A percentile compares a stretch with the other conserved stretches of the same genome.
Conservation (phyloP, 2,888 invertebrate species). For the Erpobdella octoculata region DNA sequence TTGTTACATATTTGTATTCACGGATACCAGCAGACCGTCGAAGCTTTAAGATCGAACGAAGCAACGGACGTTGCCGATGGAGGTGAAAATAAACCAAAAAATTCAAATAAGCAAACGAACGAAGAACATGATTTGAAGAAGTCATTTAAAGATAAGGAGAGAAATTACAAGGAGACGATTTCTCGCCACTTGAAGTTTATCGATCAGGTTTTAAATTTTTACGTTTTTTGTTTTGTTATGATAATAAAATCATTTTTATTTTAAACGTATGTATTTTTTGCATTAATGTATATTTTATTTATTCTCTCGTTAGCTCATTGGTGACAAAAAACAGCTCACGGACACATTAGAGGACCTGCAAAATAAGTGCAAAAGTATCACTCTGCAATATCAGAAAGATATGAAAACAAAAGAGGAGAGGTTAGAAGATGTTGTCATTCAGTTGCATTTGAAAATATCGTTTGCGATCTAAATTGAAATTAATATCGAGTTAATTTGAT, state of each 20-base stretch:
- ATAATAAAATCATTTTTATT: too few relatives aligned
- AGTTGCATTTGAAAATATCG: neutral
- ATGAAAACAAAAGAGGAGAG: conserved; percentile 45
- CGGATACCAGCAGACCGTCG: too few relatives aligned
- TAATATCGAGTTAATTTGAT: neutral
- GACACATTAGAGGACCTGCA: conserved; percentile 52
- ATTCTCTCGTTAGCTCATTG: conserved; percentile 46
- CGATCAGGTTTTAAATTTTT: conserved; percentile 46
- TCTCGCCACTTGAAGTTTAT: conserved; percentile 52
- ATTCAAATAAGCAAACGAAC: conserved; percentile 18
- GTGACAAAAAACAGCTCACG: conserved; percentile 51
- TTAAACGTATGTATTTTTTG: too few relatives aligned
- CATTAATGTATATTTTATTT: too few relatives aligned
- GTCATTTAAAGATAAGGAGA: conserved; percentile 49
- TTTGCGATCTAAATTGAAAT: neutral
- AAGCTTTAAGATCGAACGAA: too few relatives aligned
- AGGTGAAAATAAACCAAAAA: neutral
- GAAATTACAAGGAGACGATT: conserved; percentile 51
- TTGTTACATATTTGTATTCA: too few relatives aligned
- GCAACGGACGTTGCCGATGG: too few relatives aligned
- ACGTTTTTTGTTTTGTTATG: neutral
- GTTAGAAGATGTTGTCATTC: conserved; percentile 40
- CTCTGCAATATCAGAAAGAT: conserved; percentile 50
- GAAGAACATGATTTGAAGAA: conserved; percentile 46
- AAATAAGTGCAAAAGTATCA: conserved; percentile 50